Base-by-base conservation (phyloP, 2,797 vertebrate species). In the Tragopan temminckii region DNA sequence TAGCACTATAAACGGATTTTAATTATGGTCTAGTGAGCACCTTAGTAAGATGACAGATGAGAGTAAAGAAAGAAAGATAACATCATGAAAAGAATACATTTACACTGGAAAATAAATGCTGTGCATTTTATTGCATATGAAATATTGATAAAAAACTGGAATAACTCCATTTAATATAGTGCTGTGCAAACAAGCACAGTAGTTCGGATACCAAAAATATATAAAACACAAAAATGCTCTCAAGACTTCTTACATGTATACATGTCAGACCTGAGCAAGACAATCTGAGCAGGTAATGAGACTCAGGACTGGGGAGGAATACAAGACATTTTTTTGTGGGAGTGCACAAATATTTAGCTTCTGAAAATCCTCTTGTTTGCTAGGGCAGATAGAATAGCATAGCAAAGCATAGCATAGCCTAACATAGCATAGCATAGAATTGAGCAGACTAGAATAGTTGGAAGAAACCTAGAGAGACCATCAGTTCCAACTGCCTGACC, bases 91-190 rank as follows among this genome's bases (percentile, higher is more conserved):
- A 88, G 3, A 19, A 38, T 58, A 45, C 4, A 17, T 57, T 82
- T 80, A 57, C 21, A 61, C 5, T n/a, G 7, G 33, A 83, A 80
- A 61, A 35, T 5, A 89, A 72, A 71, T 19, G 12, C 9, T 38
- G 23, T 71, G 33, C 21, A 33, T 71, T 29, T 57, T 36, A 53
- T 35, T 53, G 9, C n/a, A 23, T 40, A 35, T 55, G 31, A 87
- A 91, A 90, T 89, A 90, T 58, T 61, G 31, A 91, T 85, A n/a
- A 74, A 71, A 46, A 69, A 38, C 25, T 66, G 31, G 19, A 94
- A 67, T 33, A 85, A 57, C 16, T 85, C 12, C 3, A 40, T 71
- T 72, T 78, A 62, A 61, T 72, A 31, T 3, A 58, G 16, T 50
- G 38, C 7, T 62, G 15, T 31, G 77, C 48, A 77, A 55, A 61